Evolutionary conservation across 2,113 vertebrate species (phyloP), one percentile per base, ranked within the genome.

Genomic region (Mandrillus leucophaeus): DNA sequence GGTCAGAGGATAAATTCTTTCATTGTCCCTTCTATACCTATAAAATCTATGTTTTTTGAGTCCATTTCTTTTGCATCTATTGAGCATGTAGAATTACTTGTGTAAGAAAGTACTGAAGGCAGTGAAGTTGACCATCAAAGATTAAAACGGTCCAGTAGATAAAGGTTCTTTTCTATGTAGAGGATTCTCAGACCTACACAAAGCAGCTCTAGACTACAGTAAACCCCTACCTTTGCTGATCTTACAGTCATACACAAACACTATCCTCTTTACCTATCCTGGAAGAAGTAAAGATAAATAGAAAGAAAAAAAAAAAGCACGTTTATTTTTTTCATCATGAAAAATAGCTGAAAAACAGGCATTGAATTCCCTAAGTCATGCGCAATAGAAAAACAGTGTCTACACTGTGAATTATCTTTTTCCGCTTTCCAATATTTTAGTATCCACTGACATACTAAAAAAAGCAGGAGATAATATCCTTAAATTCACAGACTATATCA

Each of bases 1-100:
- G n/a, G 9, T 8, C 61, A 25, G 10, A 80, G 22, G 10, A 52
- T 73, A 70, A 84, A 80, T 83, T 35, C 14, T n/a, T 9, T 38
- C 12, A 6, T 0, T 20, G 16, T 38, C 22, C 40, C 10, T 38
- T 61, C 20, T 88, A 32, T 14, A 43, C 9, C 64, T 78, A 88
- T 66, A 52, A 79, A 93, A 85, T 91, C 43, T 85, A 45, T 12
- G 6, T 48, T 66, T 66, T 57, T 59, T 57, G 43, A 94, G 35
- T 90, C 84, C 86, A 55, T 81, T 40, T 93, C 87, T 96, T 59
- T 70, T 38, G 61, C 6, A 13, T 66, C 43, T 92, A 52, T 55
- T 90, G 89, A 64, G 93, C 75, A 92, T 6, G 43, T 11, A 84
- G 43, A 97, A 66, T 72, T 59, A 86, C 17, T 52, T 90, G 68